These are phyloP conservation scores for Telmatochromis sp. DNA, from an alignment of 2,113 vertebrate species.

Conservation along the genomic window DNA sequence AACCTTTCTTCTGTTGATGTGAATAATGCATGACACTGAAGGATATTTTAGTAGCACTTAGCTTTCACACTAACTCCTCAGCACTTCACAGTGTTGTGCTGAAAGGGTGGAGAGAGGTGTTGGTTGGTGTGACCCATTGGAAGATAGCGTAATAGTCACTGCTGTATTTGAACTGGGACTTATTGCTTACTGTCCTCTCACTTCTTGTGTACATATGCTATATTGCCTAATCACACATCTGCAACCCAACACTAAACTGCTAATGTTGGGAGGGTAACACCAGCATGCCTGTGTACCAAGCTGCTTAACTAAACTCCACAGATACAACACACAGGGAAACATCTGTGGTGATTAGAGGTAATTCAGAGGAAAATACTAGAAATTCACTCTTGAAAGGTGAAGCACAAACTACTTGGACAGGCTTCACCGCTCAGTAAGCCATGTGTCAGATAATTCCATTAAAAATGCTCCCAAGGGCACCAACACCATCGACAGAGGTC, in stretches of 20 bases:
- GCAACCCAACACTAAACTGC: background rate
- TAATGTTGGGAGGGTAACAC: background rate
- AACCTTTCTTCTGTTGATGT: conserved; percentile 2
- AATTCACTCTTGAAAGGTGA: background rate
- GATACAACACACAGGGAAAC: background rate
- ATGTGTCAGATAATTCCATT: background rate
- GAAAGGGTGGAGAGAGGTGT: background rate
- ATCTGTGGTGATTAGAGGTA: background rate
- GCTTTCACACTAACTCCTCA: conserved; percentile 8
- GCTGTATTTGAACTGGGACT: background rate
- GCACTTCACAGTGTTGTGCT: background rate
- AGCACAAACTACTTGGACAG: background rate
- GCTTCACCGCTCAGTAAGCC: background rate
- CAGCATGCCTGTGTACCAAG: background rate
- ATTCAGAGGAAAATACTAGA: background rate
- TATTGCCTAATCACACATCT: background rate
- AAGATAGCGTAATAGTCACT: background rate
- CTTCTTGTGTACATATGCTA: background rate
- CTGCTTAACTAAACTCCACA: background rate
- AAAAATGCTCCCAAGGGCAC: background rate
- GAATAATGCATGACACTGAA: conserved; percentile 28
- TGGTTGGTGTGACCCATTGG: background rate
- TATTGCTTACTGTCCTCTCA: background rate
- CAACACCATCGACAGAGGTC: background rate
- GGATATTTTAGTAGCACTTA: conserved; percentile 26